Evolutionary conservation across 2,113 vertebrate species (phyloP), one percentile per base, ranked within the genome.

Genomic region (Sus scrofa): DNA sequence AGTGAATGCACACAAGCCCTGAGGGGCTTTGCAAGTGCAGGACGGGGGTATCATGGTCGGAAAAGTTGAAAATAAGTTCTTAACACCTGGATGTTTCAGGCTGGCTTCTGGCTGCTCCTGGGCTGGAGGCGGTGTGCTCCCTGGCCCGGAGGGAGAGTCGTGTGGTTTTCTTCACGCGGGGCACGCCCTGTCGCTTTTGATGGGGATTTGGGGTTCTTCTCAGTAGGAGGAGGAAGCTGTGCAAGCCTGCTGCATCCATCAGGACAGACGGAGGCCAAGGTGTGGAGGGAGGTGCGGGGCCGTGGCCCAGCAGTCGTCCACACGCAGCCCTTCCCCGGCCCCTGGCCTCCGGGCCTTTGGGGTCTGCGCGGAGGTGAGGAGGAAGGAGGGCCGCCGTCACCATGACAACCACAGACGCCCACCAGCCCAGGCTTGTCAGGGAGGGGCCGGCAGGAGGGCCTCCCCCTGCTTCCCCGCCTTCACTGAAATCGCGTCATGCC

Each of bases 91-190:
- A 26, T 2, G 3, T 27, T 39, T 15, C 26, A 3, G 52, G 62
- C 32, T 52, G 9, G 18, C 50, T 65, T 14, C 3, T 39, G 30
- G 52, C 88, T 54, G 19, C 32, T 39, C 27, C 58, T 2, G 39
- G 39, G n/a, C 24, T 13, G 4, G 20, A 54, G 27, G 15, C 34
- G 0, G 16, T 1, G 4, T 52, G 70, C 78, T 65, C 0, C 0
- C 0, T 65, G 58, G 20, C 67, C 30, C 32, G 6, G 1, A 2
- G 2, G 6, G 1, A 2, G 2, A 27, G 39, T 9, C 8, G 6
- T 65, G 39, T 2, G 0, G 26, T 54, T 62, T 71, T n/a, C 52
- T 54, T 56, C 37, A 65, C 1, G 0, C 26, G 1, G 15, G 7
- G 0, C 26, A 22, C 68, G 6, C 52, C 4, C 74, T 52, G 5